Base-by-base conservation (phyloP, 2,888 invertebrate species). In the Bembecia ichneumoniformis region DNA sequence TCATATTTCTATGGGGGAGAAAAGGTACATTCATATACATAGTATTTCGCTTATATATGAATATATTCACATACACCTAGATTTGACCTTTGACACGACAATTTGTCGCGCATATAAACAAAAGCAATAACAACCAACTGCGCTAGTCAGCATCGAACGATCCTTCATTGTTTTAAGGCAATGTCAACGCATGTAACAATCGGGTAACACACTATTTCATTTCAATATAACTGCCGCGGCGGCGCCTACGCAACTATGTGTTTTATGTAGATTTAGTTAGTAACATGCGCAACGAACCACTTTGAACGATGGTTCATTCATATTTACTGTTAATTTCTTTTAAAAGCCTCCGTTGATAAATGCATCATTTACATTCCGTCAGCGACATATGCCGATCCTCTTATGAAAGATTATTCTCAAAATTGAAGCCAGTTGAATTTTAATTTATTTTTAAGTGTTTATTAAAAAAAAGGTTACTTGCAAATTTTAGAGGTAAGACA, bases 201-300 rank as follows among this genome's bases (percentile, higher is more conserved):
- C 28, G n/a, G n/a, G 15, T 47, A 28, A 63, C 59, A 65, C 61
- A 68, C 68, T 72, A 69, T 74, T 74, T 68, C 66, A 79, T 81
- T 77, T 75, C 70, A 77, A 77, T 77, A 64, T 75, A 74, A 81
- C 74, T 74, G 71, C 68, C 66, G 52, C 57, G 56, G 63, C 62
- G 66, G 74, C 81, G 77, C 79, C 82, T 77, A 82, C 82, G 71
- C 73, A 58, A 52, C 52, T 51, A 54, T 56, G 53, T 28, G 28
- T 28, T 28, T 62, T 62, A 67, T 64, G 60, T 58, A 58, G 59
- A 59, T 65, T 43, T 43, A 43, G n/a, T 40, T 40, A 40, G 13
- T 40, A 28, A 28, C 28, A 28, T 28, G 28, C 40, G 40, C 40
- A 40, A 40, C 13, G n/a, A 35, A 35, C 35, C n/a, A 10, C 15